Base-by-base conservation (phyloP, 2,888 invertebrate species). In the Esperia sulphurella region DNA sequence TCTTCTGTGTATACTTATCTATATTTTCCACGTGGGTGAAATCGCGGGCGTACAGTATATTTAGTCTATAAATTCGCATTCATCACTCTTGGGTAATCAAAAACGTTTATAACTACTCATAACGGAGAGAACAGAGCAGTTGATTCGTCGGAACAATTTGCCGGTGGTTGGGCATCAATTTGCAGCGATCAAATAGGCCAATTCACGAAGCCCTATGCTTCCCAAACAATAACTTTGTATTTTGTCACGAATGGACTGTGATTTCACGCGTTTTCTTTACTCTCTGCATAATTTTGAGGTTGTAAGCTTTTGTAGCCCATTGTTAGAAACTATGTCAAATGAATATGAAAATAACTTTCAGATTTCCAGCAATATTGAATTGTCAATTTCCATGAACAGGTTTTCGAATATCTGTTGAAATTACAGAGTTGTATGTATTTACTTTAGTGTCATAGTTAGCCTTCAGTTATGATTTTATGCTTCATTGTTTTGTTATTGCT, bases 141-240 rank as follows among this genome's bases (percentile, higher is more conserved):
- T 54, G 64, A 60, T 63, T 58, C 59, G 59, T 53, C 51, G 52
- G 54, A 56, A 68, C 67, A 73, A 79, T 81, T 73, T 79, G 68
- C 63, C 74, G 75, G 73, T 73, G 63, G 76, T 71, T 77, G 69
- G 64, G 59, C 67, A 71, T 60, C 77, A 77, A 79, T 81, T 83
- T 77, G 68, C 60, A 60, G 68, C 72, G 81, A 80, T 82, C 75
- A 75, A 65, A 61, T 54, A 62, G 51, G 53, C 63, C 29, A 30
- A 41, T 31, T 12, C 59, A 59, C 52, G 51, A 44, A 53, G 61
- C 56, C 58, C 55, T 64, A 55, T 52, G 59, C 61, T 57, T 31
- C 41, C 40, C 41, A 8, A 33, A 13, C 39, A 1, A 39, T 13
- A 14, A 14, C 39, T 7, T 2, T 8, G 14, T 39, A n/a, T 39